Conservation (phyloP, 2,113 vertebrate species). For the Casuarius casuarius region DNA sequence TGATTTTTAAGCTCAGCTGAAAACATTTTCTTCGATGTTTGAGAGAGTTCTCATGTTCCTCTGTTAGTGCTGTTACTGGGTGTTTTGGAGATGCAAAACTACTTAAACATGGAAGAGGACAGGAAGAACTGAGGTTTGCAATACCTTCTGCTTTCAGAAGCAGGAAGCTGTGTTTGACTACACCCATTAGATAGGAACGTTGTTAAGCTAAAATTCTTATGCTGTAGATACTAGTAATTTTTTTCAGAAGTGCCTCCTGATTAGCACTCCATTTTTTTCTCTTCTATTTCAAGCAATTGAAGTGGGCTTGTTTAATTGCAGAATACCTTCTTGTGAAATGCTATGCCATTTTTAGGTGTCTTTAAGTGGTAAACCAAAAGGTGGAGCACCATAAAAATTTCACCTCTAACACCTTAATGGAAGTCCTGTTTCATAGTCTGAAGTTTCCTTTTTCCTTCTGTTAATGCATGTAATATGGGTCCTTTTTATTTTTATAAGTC, state of each 20-base stretch:
- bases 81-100: neutral
- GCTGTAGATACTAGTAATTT: neutral
- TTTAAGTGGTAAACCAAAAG: neutral
- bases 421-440: neutral
- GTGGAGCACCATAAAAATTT: neutral
- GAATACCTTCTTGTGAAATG: neutral
- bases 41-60: neutral
- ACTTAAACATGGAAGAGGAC: neutral
- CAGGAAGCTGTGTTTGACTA: neutral
- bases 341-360: neutral
- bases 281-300: neutral
- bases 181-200: neutral
- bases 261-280: neutral
- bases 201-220: neutral
- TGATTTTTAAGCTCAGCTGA: neutral
- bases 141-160: neutral
- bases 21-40: neutral
- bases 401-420: neutral
- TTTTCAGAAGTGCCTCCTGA: neutral
- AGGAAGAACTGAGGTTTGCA: neutral
- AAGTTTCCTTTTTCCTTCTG: neutral
- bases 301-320: neutral
- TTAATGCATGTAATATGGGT: neutral
- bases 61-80: neutral
- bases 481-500: neutral